Percentiles rank a stretch among this genome's conserved stretches.
Evolutionary conservation across 2,888 invertebrate genomes (phyloP).

Genomic region (Orthosia incerta): DNA sequence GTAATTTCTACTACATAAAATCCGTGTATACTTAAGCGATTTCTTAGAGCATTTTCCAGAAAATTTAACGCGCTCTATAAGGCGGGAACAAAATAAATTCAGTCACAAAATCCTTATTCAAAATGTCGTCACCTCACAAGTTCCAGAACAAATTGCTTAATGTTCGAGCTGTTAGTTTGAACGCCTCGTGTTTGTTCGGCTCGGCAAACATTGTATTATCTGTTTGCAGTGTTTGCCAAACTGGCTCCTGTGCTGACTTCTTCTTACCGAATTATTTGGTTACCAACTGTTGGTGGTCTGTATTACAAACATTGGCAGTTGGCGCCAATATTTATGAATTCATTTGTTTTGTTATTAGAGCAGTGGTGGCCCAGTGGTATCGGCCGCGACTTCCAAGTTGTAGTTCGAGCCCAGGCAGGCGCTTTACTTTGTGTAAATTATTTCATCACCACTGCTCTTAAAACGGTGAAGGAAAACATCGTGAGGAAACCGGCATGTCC

Average conservation of each 20-base stretch:
- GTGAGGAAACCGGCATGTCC: too few relatives aligned
- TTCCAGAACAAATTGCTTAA: conserved; percentile 69
- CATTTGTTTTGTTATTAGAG: conserved; percentile 36
- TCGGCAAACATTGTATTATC: conserved; percentile 67
- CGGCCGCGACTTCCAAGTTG: too few relatives aligned
- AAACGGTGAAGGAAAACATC: too few relatives aligned
- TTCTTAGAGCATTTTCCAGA: conserved; percentile 17
- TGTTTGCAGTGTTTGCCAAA: conserved; percentile 65
- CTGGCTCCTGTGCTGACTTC: conserved; percentile 58
- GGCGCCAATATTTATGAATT: conserved; percentile 25
- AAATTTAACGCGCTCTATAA: conserved; percentile 23
- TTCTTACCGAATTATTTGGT: conserved; percentile 64
- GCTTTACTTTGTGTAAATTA: too few relatives aligned
- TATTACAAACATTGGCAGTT: conserved; percentile 30
- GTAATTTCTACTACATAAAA: not conserved
- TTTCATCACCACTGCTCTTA: too few relatives aligned
- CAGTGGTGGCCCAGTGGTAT: too few relatives aligned
- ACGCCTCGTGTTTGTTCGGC: conserved; percentile 60
- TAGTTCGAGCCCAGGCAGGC: too few relatives aligned
- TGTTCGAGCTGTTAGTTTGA: conserved; percentile 61
- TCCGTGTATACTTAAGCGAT: not conserved
- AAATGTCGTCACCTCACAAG: conserved; percentile 54
- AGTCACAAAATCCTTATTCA: conserved; percentile 40
- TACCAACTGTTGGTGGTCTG: conserved; percentile 31
- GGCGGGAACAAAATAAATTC: conserved; percentile 30